Evolutionary conservation across 2,888 invertebrate species (phyloP), one percentile per base, ranked within the genome.

Genomic region (Omphaloscelis lunosa): DNA sequence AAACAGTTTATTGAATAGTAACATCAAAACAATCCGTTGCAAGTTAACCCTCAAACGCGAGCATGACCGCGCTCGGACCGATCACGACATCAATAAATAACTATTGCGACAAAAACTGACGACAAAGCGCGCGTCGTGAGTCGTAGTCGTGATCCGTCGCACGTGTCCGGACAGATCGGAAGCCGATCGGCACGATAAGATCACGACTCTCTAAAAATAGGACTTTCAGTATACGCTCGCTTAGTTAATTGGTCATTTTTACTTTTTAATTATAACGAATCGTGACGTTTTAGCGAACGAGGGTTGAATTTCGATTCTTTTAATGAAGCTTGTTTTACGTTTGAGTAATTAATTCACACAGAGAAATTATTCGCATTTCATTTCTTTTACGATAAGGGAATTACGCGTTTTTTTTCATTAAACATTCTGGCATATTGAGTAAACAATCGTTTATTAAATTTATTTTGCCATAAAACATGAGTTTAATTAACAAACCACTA

Each of bases 21-120:
- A 85, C 87, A 84, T 87, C 80, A 79, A 78, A 88, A 84, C 88
- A 88, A 84, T 87, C 82, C 82, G 66, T 79, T 80, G 84, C 56
- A 82, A 82, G 86, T 85, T 85, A 88, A 89, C 87, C 84, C 77
- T 83, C 77, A 80, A 86, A 85, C 53, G 86, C 83, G 80, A 80
- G 80, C 88, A 79, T 80, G 87, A 83, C 83, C 82, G 82, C 88
- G 79, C 58, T 77, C 77, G 78, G 81, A 73, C 84, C 86, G 84
- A 82, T 86, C 89, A 89, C 89, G 89, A 88, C 80, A 82, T 81
- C 75, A 82, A 86, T 88, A 87, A 88, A 89, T 89, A 89, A 89
- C 84, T 77, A 86, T 87, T 86, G 87, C 86, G 88, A 89, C 88
- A 89, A 89, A 88, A 86, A 84, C 83, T 88, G 89, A 89, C 86